These are phyloP conservation scores for Anguilla japonica DNA, from an alignment of 2,113 vertebrate genomes.

Conservation along the genomic window DNA sequence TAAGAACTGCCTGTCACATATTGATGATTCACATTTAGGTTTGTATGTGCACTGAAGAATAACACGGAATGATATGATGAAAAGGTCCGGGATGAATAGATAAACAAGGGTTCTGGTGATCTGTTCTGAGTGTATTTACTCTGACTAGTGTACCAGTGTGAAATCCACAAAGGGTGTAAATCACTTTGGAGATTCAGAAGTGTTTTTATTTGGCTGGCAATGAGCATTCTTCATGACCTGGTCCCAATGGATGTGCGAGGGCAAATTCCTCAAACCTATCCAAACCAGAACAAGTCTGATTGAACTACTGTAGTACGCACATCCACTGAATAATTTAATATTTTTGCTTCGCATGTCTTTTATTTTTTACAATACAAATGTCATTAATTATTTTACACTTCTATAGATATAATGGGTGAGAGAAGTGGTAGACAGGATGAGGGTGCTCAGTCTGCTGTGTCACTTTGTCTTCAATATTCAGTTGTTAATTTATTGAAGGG, in stretches of 20 bases:
- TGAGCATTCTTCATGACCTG: background rate
- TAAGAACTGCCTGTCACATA: background rate
- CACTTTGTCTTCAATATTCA: no score
- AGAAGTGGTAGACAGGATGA: no score
- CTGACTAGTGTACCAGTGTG: background rate
- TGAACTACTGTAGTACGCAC: background rate
- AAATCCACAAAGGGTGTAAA: background rate
- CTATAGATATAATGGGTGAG: no score
- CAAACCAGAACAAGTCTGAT: background rate
- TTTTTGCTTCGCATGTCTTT: no score
- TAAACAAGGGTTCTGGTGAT: no score
- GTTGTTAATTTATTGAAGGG: no score
- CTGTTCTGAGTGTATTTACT: background rate
- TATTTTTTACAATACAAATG: no score
- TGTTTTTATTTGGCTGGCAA: background rate
- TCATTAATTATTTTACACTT: no score
- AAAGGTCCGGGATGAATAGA: no score
- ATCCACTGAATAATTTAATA: background rate
- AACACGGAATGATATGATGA: background rate
- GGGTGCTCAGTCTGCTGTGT: no score
- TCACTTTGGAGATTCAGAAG: background rate
- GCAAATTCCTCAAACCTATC: background rate
- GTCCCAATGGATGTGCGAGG: background rate
- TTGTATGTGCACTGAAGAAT: background rate
- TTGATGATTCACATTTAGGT: background rate